phyloP scores from a whole-genome alignment of 2,113 vertebrate genomes.

The Oophaga pumilio region DNA sequence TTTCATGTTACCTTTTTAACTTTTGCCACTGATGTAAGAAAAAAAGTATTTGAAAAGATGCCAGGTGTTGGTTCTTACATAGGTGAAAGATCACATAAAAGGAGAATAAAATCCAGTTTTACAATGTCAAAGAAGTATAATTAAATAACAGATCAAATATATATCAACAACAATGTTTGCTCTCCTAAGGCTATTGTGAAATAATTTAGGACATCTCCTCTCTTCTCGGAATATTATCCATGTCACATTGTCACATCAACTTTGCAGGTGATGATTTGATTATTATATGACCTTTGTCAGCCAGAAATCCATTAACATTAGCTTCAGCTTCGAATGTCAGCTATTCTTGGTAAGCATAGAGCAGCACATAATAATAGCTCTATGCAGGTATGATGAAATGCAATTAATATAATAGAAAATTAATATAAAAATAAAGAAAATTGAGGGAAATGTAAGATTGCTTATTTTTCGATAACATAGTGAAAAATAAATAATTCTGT shows the following conservation, averaged over 20 bases:
- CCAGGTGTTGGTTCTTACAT: slow-evolving; percentile 78
- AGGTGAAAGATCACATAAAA: slow-evolving; percentile 78
- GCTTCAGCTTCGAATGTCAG: background rate
- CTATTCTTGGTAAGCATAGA: background rate
- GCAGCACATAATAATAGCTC: background rate
- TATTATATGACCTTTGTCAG: slow-evolving; percentile 30
- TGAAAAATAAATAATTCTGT: too few species aligned
- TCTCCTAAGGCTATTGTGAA: slow-evolving; percentile 64
- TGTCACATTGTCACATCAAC: slow-evolving; percentile 66
- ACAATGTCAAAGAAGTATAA: slow-evolving; percentile 64
- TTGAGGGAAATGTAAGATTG: background rate
- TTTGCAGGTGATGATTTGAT: slow-evolving; percentile 48
- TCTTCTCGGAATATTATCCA: slow-evolving; percentile 59
- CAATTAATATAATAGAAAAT: background rate
- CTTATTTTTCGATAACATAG: background rate
- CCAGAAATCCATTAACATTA: slow-evolving; percentile 25
- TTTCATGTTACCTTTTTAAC: slow-evolving; percentile 85
- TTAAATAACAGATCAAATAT: slow-evolving; percentile 72
- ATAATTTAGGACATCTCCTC: slow-evolving; percentile 66
- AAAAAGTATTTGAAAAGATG: slow-evolving; percentile 78
- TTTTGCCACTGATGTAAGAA: slow-evolving; percentile 78
- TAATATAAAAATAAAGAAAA: background rate
- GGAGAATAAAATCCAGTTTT: slow-evolving; percentile 72
- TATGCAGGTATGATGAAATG: background rate
- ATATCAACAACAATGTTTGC: slow-evolving; percentile 78